Conservation (phyloP, 2,888 invertebrate species). For the Pachliopta kotzebuea region DNA sequence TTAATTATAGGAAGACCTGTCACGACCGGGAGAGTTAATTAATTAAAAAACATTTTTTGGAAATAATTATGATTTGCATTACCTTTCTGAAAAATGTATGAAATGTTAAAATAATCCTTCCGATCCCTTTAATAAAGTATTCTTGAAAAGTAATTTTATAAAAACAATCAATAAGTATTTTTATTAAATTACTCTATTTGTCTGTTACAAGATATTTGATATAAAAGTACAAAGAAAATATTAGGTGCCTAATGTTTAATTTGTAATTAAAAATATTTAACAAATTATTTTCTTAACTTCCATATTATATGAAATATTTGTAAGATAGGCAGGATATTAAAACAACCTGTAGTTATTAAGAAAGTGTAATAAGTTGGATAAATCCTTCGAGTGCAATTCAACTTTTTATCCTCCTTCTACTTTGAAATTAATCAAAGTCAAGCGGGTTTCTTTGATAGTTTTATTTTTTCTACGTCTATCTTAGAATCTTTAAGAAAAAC, state of each 20-base stretch:
- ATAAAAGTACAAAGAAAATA: not conserved
- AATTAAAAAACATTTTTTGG: not conserved
- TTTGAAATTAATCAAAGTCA: conserved; percentile 23
- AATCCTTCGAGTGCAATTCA: conserved; percentile 9
- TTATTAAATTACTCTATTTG: not conserved
- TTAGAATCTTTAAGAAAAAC: not conserved
- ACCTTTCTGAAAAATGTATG: no score
- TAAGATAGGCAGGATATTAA: not conserved
- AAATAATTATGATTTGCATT: conserved; percentile 1
- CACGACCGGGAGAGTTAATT: not conserved
- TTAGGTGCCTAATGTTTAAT: not conserved
- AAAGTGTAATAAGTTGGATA: conserved; percentile 9
- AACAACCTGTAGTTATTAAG: conserved; percentile 9
- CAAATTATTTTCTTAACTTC: not conserved
- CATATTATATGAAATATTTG: not conserved
- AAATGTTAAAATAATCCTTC: no score
- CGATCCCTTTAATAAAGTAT: no score
- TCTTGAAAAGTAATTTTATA: no score
- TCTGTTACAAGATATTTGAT: not conserved
- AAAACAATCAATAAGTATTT: no score
- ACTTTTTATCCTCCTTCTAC: conserved; percentile 13
- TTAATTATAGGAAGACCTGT: not conserved
- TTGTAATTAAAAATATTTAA: not conserved
- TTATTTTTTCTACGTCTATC: conserved; percentile 8
- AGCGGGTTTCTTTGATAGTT: conserved; percentile 3